Conservation (phyloP, 2,113 vertebrate species). For the Galemys pyrenaicus region DNA sequence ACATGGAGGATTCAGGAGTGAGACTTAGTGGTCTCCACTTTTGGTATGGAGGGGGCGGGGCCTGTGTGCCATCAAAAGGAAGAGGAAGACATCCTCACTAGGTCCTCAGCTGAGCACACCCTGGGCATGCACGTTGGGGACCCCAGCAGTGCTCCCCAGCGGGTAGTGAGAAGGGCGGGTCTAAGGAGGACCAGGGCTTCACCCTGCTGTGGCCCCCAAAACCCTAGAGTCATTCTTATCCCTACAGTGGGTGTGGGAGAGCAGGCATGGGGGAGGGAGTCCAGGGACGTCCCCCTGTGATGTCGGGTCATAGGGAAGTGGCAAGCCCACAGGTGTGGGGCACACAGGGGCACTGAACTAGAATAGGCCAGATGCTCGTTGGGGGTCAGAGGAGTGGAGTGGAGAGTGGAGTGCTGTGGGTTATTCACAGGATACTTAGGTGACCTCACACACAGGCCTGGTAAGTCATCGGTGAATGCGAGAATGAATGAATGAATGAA, state of each 20-base stretch:
- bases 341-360: background rate
- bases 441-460: background rate
- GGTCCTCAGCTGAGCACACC: background rate
- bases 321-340: background rate
- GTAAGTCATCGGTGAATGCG: background rate
- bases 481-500: background rate
- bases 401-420: too few species aligned
- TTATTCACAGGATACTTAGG: background rate
- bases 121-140: background rate
- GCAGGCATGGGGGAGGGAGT: background rate
- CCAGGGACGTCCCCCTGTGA: too few species aligned
- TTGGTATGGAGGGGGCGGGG: background rate
- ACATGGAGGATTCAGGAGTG: rapidly evolving
- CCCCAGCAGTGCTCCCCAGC: background rate
- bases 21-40: background rate
- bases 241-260: too few species aligned
- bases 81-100: background rate
- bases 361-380: background rate
- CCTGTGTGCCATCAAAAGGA: background rate
- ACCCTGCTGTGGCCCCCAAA: background rate
- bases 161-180: too few species aligned
- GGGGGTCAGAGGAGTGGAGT: background rate
- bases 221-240: background rate
- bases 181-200: background rate
- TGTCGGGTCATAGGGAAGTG: background rate